Base-by-base conservation (phyloP, 1,140 invertebrate species). In the Caenorhabditis tropicalis region DNA sequence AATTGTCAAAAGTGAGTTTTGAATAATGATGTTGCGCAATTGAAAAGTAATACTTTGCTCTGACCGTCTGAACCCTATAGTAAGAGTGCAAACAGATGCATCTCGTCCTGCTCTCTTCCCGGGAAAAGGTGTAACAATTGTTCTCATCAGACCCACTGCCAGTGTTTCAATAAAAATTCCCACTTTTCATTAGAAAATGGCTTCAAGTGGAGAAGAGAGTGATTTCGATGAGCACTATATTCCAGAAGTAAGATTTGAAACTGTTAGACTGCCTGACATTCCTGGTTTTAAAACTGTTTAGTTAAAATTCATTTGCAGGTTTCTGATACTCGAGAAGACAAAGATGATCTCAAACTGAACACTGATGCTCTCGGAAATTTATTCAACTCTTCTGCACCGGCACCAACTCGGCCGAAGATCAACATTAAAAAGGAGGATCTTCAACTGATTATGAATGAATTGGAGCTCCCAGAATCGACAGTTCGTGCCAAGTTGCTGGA, bases 371-470 rank as follows among this genome's bases (percentile, higher is more conserved):
- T 84, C 6, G 83, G 83, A 4, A 84, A 80, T 16, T 48, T 84
- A 33, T 48, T 84, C 49, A 81, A 79, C 29, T 27, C 31, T n/a
- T 48, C 70, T 5, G 33, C 70, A 29, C 53, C 53, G 19, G 39
- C 70, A 29, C 53, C 53, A 7, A 24, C 36, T 27, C 70, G 65
- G 2, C 70, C 51, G 21, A 51, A 84, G 27, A 80, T 80, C 31
- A 81, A 46, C 15, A 84, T 84, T 49, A 84, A 80, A 39, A 84
- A 84, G 29, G 83, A 84, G 49, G 83, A 84, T 49, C 29, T 84
- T 2, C 65, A 79, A 33, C 31, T 84, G 83, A 56, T 84, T 2
- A 80, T 84, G 65, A 84, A 79, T 21, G 83, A 84, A 49, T 53
- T 84, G 49, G 83, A 84, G 65, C 39, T 84, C 24, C 83, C 58